A percentile compares a stretch with the other conserved stretches of the same genome.
Conservation (phyloP, 2,113 vertebrate genomes). For the Crotalus horridus region DNA sequence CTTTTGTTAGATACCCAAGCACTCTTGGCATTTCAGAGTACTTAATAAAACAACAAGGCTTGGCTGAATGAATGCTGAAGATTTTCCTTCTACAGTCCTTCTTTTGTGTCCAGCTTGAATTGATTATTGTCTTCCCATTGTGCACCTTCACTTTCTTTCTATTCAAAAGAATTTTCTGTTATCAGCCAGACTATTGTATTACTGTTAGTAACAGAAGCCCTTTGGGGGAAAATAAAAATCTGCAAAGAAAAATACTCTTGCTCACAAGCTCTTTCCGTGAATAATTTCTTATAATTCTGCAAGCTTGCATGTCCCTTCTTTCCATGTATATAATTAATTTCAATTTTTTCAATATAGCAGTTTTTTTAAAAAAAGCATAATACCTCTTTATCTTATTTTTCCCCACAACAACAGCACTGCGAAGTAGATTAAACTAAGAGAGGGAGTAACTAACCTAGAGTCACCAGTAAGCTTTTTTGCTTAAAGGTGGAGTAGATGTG, state of each 20-base stretch:
- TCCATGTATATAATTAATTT: not conserved
- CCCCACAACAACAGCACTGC: not conserved
- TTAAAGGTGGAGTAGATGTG: not conserved
- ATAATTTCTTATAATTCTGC: not conserved
- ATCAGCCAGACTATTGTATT: slow-evolving; percentile 69
- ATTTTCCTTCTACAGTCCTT: slow-evolving; percentile 52
- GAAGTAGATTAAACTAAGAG: not conserved
- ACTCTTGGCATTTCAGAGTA: slow-evolving; percentile 34
- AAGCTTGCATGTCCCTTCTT: slow-evolving; percentile 14
- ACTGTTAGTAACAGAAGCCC: slow-evolving; percentile 56
- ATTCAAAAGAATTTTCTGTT: slow-evolving; percentile 69
- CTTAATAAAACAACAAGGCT: slow-evolving; percentile 45
- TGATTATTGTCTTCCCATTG: slow-evolving; percentile 62
- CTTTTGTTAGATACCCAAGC: slow-evolving; percentile 35
- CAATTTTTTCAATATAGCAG: not conserved
- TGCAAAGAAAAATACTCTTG: slow-evolving; percentile 43
- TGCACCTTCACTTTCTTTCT: slow-evolving; percentile 67
- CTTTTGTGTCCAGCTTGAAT: slow-evolving; percentile 64
- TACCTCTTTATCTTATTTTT: not conserved
- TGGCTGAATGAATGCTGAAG: slow-evolving; percentile 16
- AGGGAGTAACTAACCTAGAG: not conserved
- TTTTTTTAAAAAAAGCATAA: not conserved
- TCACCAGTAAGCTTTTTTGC: not conserved
- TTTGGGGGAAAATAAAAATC: slow-evolving; percentile 51
- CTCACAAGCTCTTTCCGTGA: not conserved